Base-by-base conservation (phyloP, 2,797 vertebrate genomes). In the Danio choprae region DNA sequence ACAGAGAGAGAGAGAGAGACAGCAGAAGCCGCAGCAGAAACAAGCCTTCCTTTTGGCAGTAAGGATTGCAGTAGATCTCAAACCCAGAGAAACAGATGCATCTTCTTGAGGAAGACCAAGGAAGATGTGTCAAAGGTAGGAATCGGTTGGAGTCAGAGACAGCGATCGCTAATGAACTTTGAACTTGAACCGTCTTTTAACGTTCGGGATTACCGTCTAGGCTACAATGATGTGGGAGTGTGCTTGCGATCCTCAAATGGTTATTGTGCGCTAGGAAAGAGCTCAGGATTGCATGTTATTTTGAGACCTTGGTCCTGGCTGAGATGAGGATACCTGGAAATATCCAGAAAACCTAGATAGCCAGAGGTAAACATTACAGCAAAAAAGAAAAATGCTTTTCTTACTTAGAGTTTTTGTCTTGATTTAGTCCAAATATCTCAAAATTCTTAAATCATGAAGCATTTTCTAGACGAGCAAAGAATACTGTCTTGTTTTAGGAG, bases 101-200 rank as follows among this genome's bases (percentile, higher is more conserved):
- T 88, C 82, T 89, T 70, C 72, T 85, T 79, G 86, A 87, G 46
- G 88, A 87, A 82, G 87, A 89, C 87, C 84, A 81, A 74, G 79
- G 75, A 68, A 87, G 83, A 84, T 86, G 87, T 77, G 82, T 86
- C 80, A 86, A 85, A 89, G 87, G 88, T 89, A 86, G 83, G 87
- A 74, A 81, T 81, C 69, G 55, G 78, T 74, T 22, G 7, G 74
- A 74, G 67, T 58, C 22, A 58, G 50, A 59, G 56, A 29, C 51
- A 4, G 18, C 7, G 50, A 43, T 80, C 58, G n/a, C 16, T 16
- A 63, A 53, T 60, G 43, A 55, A 58, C 53, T 41, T 15, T 69
- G 55, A 56, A 53, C 55, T 20, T 7, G 20, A 43, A 10, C 5
- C 29, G 18, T 55, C 38, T 60, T 36, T 15, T 50, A 22, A 38